phyloP scores from a whole-genome alignment of 2,888 invertebrate species.

The Synanthedon andrenaeformis region DNA sequence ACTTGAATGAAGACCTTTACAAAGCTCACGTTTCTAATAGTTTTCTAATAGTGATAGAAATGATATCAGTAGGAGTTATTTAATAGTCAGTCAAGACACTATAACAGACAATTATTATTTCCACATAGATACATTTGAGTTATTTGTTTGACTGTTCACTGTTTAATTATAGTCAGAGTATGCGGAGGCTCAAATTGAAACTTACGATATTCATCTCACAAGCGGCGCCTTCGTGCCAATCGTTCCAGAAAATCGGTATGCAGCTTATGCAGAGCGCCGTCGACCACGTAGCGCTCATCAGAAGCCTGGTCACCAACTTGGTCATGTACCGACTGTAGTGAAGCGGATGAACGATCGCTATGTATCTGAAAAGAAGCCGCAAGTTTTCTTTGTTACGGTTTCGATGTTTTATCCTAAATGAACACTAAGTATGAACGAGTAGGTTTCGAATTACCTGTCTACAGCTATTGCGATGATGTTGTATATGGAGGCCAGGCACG shows the following conservation, averaged over 20 bases:
- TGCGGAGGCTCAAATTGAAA: no score
- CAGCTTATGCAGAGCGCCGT: constrained; percentile 75
- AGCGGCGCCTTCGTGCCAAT: constrained; percentile 71
- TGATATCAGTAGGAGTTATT: no score
- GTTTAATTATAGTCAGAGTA: no score
- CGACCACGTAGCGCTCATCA: constrained; percentile 77
- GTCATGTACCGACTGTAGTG: constrained; percentile 83
- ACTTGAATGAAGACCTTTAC: no score
- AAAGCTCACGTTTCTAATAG: no score
- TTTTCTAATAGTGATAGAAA: no score
- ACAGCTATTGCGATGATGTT: constrained; percentile 83
- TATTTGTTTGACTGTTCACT: no score
- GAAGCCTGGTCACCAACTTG: constrained; percentile 71
- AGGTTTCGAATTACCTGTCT: constrained; percentile 64
- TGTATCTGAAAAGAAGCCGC: constrained; percentile 64
- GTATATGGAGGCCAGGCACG: constrained; percentile 82
- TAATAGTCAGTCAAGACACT: no score
- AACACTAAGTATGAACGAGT: constrained; percentile 4
- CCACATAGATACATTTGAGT: no score
- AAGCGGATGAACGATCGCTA: constrained; percentile 83
- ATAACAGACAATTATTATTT: no score
- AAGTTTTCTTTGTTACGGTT: constrained; percentile 1
- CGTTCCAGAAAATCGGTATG: constrained; percentile 83
- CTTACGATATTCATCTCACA: constrained; percentile 78
- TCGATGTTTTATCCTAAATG: not conserved